A percentile compares a stretch with the other conserved stretches of the same genome.
Conservation (phyloP, 2,113 vertebrate species). For the Brachyhypopomus gauderio region DNA sequence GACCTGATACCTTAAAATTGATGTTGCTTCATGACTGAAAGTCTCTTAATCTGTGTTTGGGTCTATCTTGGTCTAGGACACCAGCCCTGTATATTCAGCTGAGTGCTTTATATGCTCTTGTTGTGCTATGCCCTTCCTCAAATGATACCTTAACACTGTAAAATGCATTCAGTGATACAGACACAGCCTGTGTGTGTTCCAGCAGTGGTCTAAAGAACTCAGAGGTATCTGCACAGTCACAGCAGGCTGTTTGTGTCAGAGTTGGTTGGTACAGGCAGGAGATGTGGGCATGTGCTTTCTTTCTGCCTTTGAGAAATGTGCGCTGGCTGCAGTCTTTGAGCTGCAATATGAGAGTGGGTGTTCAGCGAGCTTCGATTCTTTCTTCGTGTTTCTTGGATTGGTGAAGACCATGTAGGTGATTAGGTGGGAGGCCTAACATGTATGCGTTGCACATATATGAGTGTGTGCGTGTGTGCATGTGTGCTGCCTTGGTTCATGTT, state of each 20-base stretch:
- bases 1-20: too few relatives aligned
- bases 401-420: slow-evolving; percentile 15
- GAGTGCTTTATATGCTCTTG: neutral
- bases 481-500: slow-evolving; percentile 11
- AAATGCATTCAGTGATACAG: neutral
- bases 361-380: slow-evolving; percentile 3
- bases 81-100: too few relatives aligned
- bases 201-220: neutral
- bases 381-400: slow-evolving; percentile 34
- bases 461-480: slow-evolving; percentile 26
- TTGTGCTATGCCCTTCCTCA: neutral
- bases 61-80: too few relatives aligned
- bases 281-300: slow-evolving; percentile 30
- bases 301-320: slow-evolving; percentile 8
- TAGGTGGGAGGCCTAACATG: slow-evolving; percentile 30
- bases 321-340: neutral
- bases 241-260: slow-evolving; percentile 13
- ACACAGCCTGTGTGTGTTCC: neutral
- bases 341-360: slow-evolving; percentile 3
- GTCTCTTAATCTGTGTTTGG: too few relatives aligned
- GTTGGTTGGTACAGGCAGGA: slow-evolving; percentile 12
- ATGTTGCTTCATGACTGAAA: too few relatives aligned
- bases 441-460: slow-evolving; percentile 25
- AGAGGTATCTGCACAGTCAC: neutral
- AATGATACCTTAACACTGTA: neutral